Evolutionary conservation across 2,797 vertebrate genomes (phyloP).

Genomic region (Leptodactylus fallax): DNA sequence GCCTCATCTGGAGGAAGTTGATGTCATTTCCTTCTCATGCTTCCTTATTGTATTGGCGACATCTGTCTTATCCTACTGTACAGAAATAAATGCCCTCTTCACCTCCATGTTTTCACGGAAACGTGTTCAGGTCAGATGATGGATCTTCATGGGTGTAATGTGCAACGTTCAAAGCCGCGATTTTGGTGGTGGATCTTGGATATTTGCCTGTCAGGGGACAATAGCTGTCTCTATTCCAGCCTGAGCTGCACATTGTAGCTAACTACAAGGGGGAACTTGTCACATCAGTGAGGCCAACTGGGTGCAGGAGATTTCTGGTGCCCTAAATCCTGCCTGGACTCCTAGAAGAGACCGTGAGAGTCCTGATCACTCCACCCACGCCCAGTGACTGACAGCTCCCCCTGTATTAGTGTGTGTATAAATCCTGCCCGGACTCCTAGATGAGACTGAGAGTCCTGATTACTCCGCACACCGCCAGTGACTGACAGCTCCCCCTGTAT

Average conservation of each 20-base stretch:
- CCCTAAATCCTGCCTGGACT: too few species aligned
- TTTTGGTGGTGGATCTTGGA: neutral
- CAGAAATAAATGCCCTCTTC: neutral
- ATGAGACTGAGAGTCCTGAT: too few species aligned
- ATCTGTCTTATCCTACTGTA: conserved; percentile 31
- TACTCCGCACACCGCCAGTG: too few species aligned
- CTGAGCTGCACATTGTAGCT: too few species aligned
- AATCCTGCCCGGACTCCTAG: too few species aligned
- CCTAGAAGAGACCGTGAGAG: too few species aligned
- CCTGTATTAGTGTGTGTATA: too few species aligned
- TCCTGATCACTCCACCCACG: too few species aligned
- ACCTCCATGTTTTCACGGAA: conserved; percentile 1
- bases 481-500: too few species aligned
- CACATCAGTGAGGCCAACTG: neutral
- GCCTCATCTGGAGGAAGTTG: conserved; percentile 51
- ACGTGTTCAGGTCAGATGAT: neutral
- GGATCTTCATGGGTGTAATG: neutral
- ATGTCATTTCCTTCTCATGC: conserved; percentile 52
- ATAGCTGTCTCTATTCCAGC: neutral
- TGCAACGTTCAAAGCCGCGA: neutral
- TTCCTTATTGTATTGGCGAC: conserved; percentile 44
- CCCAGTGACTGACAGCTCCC: too few species aligned
- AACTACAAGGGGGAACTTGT: neutral
- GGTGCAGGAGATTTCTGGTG: too few species aligned
- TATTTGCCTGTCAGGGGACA: neutral